Evolutionary conservation across 2,888 invertebrate genomes (phyloP).

Genomic region (Metalampra italica): DNA sequence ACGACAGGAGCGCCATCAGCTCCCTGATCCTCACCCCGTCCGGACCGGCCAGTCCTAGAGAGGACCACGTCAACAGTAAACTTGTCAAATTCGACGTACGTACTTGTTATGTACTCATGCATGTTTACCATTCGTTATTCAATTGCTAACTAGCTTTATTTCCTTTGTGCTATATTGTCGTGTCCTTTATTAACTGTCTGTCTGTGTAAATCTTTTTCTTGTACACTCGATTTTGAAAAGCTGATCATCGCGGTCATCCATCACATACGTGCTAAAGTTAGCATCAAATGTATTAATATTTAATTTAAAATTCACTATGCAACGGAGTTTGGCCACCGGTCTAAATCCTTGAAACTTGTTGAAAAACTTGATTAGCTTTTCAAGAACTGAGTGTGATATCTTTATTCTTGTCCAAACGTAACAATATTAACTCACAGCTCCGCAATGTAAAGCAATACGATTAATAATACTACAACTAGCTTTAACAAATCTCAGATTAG

Average conservation of each 20-base stretch:
- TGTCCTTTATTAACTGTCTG: slow-evolving; percentile 5
- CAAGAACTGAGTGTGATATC: neutral
- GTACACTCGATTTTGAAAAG: neutral
- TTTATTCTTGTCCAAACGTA: slow-evolving; percentile 22
- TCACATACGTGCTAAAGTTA: too few relatives aligned
- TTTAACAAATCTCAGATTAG: slow-evolving; percentile 34
- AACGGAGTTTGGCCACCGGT: neutral
- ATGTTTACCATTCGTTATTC: slow-evolving; percentile 19
- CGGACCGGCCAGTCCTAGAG: slow-evolving; percentile 61
- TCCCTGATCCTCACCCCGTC: slow-evolving; percentile 67
- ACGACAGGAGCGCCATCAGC: slow-evolving; percentile 82
- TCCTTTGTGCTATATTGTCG: slow-evolving; percentile 26
- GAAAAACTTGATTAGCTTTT: slow-evolving; percentile 8
- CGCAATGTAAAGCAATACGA: slow-evolving; percentile 43
- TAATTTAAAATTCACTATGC: too few relatives aligned
- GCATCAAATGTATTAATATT: too few relatives aligned
- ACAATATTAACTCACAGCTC: slow-evolving; percentile 56
- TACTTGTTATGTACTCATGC: slow-evolving; percentile 19
- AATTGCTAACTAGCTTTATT: slow-evolving; percentile 25
- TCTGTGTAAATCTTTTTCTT: slow-evolving; percentile 1
- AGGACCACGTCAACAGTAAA: slow-evolving; percentile 65
- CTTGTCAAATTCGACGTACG: slow-evolving; percentile 80
- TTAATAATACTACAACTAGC: slow-evolving; percentile 51
- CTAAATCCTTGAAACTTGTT: neutral
- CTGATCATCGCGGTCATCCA: neutral